Conservation (phyloP, 2,113 vertebrate genomes). For the Capreolus pygargus region DNA sequence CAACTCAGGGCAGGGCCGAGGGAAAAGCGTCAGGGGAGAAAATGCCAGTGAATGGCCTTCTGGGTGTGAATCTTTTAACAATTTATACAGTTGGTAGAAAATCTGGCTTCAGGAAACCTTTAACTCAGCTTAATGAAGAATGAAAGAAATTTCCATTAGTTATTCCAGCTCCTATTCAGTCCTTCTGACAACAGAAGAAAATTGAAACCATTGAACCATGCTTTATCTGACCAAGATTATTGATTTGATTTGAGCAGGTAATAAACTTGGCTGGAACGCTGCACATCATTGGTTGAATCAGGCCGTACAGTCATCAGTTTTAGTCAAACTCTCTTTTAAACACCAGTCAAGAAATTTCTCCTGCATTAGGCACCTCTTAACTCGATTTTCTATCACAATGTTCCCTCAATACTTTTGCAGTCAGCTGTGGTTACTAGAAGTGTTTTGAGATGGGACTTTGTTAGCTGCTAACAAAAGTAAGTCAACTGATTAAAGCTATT, state of each 20-base stretch:
- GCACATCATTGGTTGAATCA: background rate
- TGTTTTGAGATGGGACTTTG: background rate
- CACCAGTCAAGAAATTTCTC: background rate
- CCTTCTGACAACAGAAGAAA: background rate
- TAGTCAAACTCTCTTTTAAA: background rate
- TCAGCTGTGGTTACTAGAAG: background rate
- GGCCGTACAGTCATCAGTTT: background rate
- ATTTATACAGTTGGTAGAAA: background rate
- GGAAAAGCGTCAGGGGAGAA: background rate
- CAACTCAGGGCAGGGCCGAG: fast-evolving
- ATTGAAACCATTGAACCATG: background rate
- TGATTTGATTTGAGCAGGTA: background rate
- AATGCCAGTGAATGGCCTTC: background rate
- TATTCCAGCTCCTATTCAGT: background rate
- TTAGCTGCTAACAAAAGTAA: background rate
- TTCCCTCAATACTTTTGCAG: background rate
- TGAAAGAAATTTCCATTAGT: background rate
- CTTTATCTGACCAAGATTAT: background rate
- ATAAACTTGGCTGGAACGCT: background rate
- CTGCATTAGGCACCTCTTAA: background rate
- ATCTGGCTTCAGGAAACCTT: conserved; percentile 5
- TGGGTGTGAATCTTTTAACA: background rate
- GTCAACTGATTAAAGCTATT: background rate
- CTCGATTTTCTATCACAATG: background rate
- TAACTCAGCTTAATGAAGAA: background rate